Evolutionary conservation across 2,797 vertebrate species (phyloP).

Genomic region (Psittacula echo): DNA sequence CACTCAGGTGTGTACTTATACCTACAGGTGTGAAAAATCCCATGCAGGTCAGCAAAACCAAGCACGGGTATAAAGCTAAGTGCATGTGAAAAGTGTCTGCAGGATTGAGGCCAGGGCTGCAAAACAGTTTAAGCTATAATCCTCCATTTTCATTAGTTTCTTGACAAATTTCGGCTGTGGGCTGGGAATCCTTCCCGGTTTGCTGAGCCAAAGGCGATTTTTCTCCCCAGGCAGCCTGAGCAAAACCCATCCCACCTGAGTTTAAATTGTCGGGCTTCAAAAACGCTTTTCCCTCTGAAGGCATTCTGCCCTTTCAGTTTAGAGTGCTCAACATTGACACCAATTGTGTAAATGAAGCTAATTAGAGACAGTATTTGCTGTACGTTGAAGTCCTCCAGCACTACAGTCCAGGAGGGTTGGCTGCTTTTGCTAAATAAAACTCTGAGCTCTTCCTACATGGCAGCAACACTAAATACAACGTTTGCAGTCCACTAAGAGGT

Average conservation of each 20-base stretch:
- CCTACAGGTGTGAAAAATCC: neutral
- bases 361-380: neutral
- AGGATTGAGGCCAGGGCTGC: conserved; percentile 39
- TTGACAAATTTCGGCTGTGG: conserved; percentile 29
- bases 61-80: neutral
- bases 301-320: neutral
- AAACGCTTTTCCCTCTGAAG: neutral
- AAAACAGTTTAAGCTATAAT: conserved; percentile 33
- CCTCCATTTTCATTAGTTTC: conserved; percentile 34
- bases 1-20: neutral
- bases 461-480: neutral
- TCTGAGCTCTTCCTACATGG: neutral
- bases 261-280: conserved; percentile 9
- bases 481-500: neutral
- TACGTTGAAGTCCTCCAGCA: neutral
- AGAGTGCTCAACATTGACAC: neutral
- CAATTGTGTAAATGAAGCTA: neutral
- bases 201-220: conserved; percentile 47
- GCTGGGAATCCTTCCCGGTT: conserved; percentile 7
- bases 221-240: conserved; percentile 7
- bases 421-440: neutral
- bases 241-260: neutral
- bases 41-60: neutral
- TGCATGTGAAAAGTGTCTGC: neutral
- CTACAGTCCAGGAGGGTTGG: neutral